These are phyloP conservation scores for Delichon dasypus DNA, from an alignment of 2,797 vertebrate genomes.

Conservation along the genomic window DNA sequence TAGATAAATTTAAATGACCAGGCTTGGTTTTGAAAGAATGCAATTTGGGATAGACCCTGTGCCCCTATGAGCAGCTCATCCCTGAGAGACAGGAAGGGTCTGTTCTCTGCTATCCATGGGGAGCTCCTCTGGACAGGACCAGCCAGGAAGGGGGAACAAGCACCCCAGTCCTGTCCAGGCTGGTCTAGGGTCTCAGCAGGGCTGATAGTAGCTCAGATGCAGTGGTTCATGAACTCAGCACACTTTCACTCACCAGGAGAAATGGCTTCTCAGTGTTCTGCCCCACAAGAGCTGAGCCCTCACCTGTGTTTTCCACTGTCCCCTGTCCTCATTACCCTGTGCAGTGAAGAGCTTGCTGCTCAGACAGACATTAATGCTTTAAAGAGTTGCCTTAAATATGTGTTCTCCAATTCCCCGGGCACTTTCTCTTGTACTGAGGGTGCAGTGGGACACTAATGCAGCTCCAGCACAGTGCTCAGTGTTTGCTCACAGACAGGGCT, in stretches of 20 bases:
- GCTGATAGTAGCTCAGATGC: neutral
- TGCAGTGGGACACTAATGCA: neutral
- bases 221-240: neutral
- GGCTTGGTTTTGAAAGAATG: neutral
- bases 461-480: neutral
- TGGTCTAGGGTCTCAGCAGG: neutral
- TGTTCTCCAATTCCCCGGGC: neutral
- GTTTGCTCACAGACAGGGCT: neutral
- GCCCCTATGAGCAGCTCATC: neutral
- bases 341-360: neutral
- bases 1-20: conserved; percentile 31
- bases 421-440: neutral
- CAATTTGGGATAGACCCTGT: neutral
- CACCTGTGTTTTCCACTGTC: neutral
- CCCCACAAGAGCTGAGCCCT: neutral
- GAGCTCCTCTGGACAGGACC: neutral
- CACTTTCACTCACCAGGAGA: neutral
- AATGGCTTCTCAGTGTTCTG: neutral
- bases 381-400: neutral
- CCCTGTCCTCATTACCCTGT: neutral
- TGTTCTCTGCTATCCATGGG: neutral
- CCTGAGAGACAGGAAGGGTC: neutral
- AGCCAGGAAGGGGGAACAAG: neutral
- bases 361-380: neutral
- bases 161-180: neutral